Conservation (phyloP, 2,888 invertebrate species). For the Tachina grossa region DNA sequence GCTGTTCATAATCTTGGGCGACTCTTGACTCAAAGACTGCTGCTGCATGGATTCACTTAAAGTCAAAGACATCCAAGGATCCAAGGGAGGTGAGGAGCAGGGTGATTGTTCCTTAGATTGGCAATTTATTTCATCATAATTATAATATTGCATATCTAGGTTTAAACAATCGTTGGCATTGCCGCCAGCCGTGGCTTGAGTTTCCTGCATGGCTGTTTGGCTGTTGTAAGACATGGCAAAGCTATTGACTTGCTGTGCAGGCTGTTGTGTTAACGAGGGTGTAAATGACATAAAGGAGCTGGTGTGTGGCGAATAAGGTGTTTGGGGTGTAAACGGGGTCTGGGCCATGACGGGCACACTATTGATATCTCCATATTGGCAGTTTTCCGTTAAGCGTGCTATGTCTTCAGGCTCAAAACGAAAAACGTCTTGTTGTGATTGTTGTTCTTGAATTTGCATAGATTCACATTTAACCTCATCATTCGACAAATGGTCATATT, state of each 20-base stretch:
- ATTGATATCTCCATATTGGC: slow-evolving; percentile 68
- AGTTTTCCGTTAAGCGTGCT: slow-evolving; percentile 78
- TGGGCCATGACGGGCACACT: slow-evolving; percentile 62
- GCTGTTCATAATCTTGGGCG: slow-evolving; percentile 77
- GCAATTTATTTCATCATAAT: slow-evolving; percentile 83
- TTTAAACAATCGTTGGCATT: slow-evolving; percentile 71
- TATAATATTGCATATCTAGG: slow-evolving; percentile 82
- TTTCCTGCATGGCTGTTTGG: slow-evolving; percentile 25
- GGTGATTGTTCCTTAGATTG: slow-evolving; percentile 83
- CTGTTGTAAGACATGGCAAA: slow-evolving; percentile 39
- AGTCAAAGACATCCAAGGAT: slow-evolving; percentile 82
- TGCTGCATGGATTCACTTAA: slow-evolving; percentile 72
- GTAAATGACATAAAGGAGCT: background rate
- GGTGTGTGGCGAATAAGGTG: slow-evolving; percentile 59
- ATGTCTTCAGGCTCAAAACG: slow-evolving; percentile 83
- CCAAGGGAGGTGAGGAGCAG: slow-evolving; percentile 82
- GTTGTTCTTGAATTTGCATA: slow-evolving; percentile 53
- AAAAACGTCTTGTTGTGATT: slow-evolving; percentile 77
- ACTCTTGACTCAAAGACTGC: slow-evolving; percentile 67
- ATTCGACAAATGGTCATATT: slow-evolving; percentile 74
- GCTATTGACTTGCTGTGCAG: slow-evolving; percentile 42
- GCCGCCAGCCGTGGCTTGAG: background rate
- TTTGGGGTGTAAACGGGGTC: slow-evolving; percentile 75
- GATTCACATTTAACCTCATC: slow-evolving; percentile 62
- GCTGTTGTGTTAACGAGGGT: slow-evolving; percentile 36